These are phyloP conservation scores for Sinocyclocheilus anshuiensis DNA, from an alignment of 2,113 vertebrate species.

Conservation along the genomic window DNA sequence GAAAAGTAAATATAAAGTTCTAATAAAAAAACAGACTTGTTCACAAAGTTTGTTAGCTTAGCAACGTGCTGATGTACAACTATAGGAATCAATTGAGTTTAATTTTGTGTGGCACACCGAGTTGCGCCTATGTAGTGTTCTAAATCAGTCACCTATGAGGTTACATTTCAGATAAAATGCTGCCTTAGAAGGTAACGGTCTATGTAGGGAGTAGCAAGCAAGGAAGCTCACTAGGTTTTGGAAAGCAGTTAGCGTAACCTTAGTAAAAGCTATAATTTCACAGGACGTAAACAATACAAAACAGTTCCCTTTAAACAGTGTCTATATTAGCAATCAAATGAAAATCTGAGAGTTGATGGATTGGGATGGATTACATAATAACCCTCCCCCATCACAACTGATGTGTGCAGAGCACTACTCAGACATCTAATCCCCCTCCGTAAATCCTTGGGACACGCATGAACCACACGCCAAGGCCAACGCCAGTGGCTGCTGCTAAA, in stretches of 20 bases:
- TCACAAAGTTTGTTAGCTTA: background rate
- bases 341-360: background rate
- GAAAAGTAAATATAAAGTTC: background rate
- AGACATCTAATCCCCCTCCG: constrained; percentile 39
- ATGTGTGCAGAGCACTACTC: constrained; percentile 30
- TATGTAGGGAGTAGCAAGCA: background rate
- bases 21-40: background rate
- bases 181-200: background rate
- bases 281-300: background rate
- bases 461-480: constrained; percentile 6
- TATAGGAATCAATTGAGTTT: no score
- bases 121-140: background rate
- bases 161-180: no score
- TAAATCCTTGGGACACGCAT: constrained; percentile 36
- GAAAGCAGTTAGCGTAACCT: background rate
- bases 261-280: background rate
- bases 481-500: background rate
- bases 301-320: background rate
- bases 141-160: background rate
- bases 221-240: constrained; percentile 10
- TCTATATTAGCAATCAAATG: background rate
- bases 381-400: constrained; percentile 16
- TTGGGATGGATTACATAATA: background rate
- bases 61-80: background rate
- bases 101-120: background rate